Evolutionary conservation across 2,797 vertebrate genomes (phyloP), one percentile per base, ranked within the genome.

Genomic region (Acanthopagrus latus): DNA sequence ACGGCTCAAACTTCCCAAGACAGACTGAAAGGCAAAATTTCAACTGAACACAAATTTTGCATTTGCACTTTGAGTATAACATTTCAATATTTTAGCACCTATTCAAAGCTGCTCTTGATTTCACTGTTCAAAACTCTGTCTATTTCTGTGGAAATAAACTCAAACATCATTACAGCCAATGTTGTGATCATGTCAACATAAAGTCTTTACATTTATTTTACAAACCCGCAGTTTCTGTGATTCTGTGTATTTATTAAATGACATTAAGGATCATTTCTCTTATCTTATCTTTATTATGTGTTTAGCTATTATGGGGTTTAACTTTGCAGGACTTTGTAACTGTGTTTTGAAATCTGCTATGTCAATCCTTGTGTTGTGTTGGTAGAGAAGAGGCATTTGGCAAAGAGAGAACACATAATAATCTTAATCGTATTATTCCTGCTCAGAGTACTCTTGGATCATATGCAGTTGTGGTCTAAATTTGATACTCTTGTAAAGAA

Each of bases 61-160:
- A 86, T 90, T 85, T 85, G 64, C 33, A 71, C 64, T 78, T 82
- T 80, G 81, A 86, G 80, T 76, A 38, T 38, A 85, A 67, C 58
- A 55, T 82, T 71, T 86, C 33, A 83, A 93, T 92, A 90, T 92
- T 91, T 91, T 27, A 88, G 47, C 10, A 5, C 20, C 76, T 25
- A 43, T 64, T 66, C 41, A 33, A 64, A 58, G 48, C 63, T 41
- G 21, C 25, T 50, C 38, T 76, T 64, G 16, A 69, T 78, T 70
- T 38, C 64, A 48, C 14, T 18, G 16, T 33, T 64, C 47, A 38
- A 70, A 66, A 59, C 13, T 18, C 38, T 50, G 46, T 41, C 47
- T 71, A 13, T 52, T 23, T 54, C 43, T 54, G 59, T 65, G 48
- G 38, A 70, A 73, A 27, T 70, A 0, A 50, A 20, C 21, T 51